phyloP scores from a whole-genome alignment of 30 jellyfish, hydroid and myxozoan species.

The Hydractinia symbiolongicarpus region DNA sequence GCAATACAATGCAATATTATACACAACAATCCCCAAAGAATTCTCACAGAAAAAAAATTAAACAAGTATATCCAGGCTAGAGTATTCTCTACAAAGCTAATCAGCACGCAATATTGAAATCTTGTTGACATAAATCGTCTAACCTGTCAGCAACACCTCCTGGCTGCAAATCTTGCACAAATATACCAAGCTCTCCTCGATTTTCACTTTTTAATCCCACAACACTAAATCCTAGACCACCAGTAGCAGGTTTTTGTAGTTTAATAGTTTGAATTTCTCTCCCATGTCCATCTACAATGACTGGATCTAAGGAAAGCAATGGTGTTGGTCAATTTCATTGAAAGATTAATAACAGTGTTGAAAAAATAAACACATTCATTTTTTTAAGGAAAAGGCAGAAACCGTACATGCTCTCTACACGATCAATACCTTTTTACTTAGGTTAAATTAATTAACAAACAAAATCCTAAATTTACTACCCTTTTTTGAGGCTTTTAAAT shows the following conservation, averaged over 20 bases:
- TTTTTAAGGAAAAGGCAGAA: no score
- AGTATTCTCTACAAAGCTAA: not conserved
- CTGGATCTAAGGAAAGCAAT: no score
- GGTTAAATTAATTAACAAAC: no score
- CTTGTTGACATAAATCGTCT: not conserved
- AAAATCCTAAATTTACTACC: no score
- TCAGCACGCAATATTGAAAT: not conserved
- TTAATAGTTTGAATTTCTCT: conserved; percentile 65
- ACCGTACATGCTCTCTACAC: no score
- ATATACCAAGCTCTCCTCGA: conserved; percentile 86
- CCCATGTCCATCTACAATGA: conserved; percentile 79
- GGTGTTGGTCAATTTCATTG: no score
- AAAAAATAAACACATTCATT: no score
- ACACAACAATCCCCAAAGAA: not conserved
- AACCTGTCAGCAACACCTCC: conserved; percentile 96
- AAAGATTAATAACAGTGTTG: no score
- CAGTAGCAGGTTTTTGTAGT: conserved; percentile 66
- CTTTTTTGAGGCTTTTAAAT: no score
- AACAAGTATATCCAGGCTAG: no score
- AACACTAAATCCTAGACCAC: conserved; percentile 96
- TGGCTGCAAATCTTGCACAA: conserved; percentile 84
- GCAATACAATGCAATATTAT: not conserved
- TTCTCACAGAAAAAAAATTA: no score
- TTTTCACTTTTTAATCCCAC: conserved; percentile 89
- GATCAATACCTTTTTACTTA: no score